These are phyloP conservation scores for Drosophila suboccidentalis DNA, from an alignment of 2,888 invertebrate species.

Conservation along the genomic window DNA sequence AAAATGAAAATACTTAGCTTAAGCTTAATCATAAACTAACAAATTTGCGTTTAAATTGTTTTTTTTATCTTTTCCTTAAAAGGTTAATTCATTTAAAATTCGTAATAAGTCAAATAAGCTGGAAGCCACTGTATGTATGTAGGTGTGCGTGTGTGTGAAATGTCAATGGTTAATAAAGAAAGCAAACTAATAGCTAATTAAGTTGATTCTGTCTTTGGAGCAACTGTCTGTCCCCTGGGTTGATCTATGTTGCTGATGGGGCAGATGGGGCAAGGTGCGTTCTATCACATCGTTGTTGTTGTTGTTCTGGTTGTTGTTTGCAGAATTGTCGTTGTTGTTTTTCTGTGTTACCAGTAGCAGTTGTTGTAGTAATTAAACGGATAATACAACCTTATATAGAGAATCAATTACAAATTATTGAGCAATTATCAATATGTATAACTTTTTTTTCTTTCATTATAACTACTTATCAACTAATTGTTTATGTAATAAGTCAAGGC, in stretches of 20 bases:
- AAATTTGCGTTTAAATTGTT: too few relatives aligned
- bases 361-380: constrained; percentile 85
- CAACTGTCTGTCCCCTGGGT: background rate
- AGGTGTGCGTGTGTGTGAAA: constrained; percentile 11
- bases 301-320: constrained; percentile 10
- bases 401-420: constrained; percentile 66
- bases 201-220: constrained; percentile 27
- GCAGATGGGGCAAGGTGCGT: constrained; percentile 33
- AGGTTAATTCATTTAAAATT: too few relatives aligned
- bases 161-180: constrained; percentile 3
- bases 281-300: constrained; percentile 40
- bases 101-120: too few relatives aligned
- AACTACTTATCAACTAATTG: constrained; percentile 23
- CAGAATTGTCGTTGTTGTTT: constrained; percentile 32
- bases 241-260: constrained; percentile 28
- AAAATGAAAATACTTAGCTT: too few relatives aligned
- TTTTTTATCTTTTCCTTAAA: too few relatives aligned
- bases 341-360: constrained; percentile 77
- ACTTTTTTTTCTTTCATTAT: constrained; percentile 3
- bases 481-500: background rate
- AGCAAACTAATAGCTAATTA: constrained; percentile 45
- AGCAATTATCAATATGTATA: constrained; percentile 21
- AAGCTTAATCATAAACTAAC: too few relatives aligned
- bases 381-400: constrained; percentile 84
- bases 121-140: background rate